Conservation (phyloP, 2,113 vertebrate species). For the Carollia perspicillata region DNA sequence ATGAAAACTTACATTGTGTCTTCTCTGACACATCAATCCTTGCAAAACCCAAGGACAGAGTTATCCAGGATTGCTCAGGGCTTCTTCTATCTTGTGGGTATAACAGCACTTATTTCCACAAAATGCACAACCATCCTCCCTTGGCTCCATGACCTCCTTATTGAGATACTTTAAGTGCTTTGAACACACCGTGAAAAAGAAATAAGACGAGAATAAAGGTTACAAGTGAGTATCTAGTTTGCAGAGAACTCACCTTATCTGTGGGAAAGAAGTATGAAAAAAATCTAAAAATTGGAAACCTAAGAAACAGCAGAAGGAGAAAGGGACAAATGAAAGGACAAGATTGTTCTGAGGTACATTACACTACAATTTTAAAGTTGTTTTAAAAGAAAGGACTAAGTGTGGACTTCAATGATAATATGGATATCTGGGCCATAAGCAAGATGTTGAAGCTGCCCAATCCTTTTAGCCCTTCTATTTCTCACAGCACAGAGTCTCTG, state of each 20-base stretch:
- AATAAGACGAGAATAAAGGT: neutral
- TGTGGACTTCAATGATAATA: neutral
- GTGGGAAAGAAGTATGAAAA: constrained; percentile 12
- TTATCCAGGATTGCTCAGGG: neutral
- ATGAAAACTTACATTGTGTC: constrained; percentile 23
- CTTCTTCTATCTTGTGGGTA: neutral
- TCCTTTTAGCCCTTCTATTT: neutral
- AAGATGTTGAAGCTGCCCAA: neutral
- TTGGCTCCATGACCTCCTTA: neutral
- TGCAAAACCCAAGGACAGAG: neutral
- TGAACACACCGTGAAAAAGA: neutral
- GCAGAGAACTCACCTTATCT: constrained; percentile 20
- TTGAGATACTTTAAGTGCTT: constrained; percentile 23
- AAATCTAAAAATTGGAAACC: neutral
- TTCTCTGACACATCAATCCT: neutral
- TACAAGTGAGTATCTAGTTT: neutral
- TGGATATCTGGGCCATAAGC: neutral
- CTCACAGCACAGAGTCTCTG: neutral
- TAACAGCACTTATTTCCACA: neutral
- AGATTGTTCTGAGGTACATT: neutral
- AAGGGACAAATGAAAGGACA: neutral
- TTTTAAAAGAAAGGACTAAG: neutral
- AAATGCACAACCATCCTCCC: neutral
- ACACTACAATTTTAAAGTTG: neutral
- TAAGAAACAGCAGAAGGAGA: neutral